These are phyloP conservation scores for Apogon hyalosoma DNA, from an alignment of 2,797 vertebrate species.

Conservation along the genomic window DNA sequence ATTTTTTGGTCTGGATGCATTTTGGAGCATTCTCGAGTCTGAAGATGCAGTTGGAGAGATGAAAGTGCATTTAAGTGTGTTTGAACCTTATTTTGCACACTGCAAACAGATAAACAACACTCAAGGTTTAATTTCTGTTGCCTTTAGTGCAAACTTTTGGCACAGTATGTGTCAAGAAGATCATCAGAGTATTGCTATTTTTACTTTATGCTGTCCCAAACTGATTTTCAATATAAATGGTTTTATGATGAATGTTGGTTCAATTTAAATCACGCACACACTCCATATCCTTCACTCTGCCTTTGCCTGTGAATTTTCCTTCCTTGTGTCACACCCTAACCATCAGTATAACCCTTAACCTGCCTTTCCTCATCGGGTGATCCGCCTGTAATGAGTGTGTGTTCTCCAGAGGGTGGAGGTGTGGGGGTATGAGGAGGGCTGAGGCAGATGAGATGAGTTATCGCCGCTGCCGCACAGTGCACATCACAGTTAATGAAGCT, in stretches of 20 bases:
- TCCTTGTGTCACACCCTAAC: constrained; percentile 26
- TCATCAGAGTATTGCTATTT: constrained; percentile 71
- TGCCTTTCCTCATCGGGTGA: constrained; percentile 23
- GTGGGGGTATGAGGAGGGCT: constrained; percentile 22
- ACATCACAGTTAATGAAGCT: constrained; percentile 70
- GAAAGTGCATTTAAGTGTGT: constrained; percentile 72
- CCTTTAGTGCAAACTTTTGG: constrained; percentile 52
- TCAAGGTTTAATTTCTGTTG: constrained; percentile 23
- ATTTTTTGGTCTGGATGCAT: constrained; percentile 38
- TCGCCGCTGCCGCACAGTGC: constrained; percentile 42
- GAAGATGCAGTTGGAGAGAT: constrained; percentile 67
- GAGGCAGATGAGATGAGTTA: constrained; percentile 68
- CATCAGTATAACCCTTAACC: constrained; percentile 20
- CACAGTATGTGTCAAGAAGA: constrained; percentile 47
- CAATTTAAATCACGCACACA: neutral
- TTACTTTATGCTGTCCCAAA: constrained; percentile 45
- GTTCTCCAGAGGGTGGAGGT: constrained; percentile 32
- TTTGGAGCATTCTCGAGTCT: constrained; percentile 37
- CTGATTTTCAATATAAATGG: constrained; percentile 36
- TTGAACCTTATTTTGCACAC: constrained; percentile 52
- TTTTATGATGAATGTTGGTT: constrained; percentile 12
- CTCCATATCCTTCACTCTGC: neutral
- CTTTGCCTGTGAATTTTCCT: neutral
- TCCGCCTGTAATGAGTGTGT: constrained; percentile 58
- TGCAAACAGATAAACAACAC: constrained; percentile 57